Percentiles rank a stretch among this genome's conserved stretches.
Conservation (phyloP, 2,113 vertebrate species). For the Rhabdornis inornatus region DNA sequence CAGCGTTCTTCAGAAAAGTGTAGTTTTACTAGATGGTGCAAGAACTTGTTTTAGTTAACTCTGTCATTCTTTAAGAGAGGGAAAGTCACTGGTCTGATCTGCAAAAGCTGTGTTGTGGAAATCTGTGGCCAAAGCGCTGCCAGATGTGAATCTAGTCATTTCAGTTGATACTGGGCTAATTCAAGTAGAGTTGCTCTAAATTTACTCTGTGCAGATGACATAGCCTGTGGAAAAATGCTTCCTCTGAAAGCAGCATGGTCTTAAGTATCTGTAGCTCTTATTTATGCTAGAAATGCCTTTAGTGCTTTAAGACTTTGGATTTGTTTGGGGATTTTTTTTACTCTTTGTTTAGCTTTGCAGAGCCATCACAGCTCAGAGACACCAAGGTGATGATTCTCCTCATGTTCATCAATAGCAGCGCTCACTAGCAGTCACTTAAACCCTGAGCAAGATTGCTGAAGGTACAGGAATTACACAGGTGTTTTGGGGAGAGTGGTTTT, state of each 20-base stretch:
- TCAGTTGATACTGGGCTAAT: not conserved
- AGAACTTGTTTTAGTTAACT: not conserved
- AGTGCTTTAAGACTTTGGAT: not conserved
- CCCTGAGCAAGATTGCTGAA: conserved; percentile 16
- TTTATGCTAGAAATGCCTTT: not conserved
- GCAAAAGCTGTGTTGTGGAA: not conserved
- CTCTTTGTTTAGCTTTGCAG: conserved; percentile 27
- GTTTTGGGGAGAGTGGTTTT: not conserved
- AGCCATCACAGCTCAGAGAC: conserved; percentile 22
- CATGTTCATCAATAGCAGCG: not conserved
- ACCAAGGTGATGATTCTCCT: not conserved
- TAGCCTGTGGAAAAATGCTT: not conserved
- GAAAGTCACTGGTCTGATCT: not conserved
- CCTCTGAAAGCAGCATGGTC: not conserved
- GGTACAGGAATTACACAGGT: not conserved
- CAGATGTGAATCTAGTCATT: not conserved
- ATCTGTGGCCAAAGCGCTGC: not conserved
- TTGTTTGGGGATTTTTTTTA: conserved; percentile 25
- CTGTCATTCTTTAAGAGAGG: not conserved
- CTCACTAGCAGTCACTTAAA: conserved; percentile 30
- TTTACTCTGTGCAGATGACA: not conserved
- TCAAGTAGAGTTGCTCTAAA: not conserved
- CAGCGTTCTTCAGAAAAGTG: not conserved
- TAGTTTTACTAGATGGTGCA: not conserved
- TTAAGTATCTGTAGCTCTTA: not conserved